Evolutionary conservation across 2,113 vertebrate species (phyloP).

Genomic region (Etia nguti): DNA sequence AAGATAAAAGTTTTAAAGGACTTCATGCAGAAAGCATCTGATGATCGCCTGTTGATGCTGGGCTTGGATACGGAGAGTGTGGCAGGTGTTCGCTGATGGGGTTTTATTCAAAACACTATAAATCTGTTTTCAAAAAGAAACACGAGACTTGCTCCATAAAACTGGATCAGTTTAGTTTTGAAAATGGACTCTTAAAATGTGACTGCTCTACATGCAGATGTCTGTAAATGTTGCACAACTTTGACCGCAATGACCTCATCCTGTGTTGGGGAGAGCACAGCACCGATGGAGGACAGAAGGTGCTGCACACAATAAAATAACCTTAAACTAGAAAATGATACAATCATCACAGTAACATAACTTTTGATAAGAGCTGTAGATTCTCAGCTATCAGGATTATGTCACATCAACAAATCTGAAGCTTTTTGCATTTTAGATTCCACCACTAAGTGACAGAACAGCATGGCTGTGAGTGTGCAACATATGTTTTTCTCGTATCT

Average conservation of each 20-base stretch:
- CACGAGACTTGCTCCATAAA: background rate
- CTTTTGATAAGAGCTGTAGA: no score
- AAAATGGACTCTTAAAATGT: background rate
- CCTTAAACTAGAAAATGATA: no score
- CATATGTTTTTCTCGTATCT: no score
- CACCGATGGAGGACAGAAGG: background rate
- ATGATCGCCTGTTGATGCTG: background rate
- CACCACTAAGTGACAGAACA: no score
- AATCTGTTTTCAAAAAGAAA: background rate
- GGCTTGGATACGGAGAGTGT: background rate
- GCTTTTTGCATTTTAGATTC: no score
- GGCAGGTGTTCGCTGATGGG: constrained; percentile 1
- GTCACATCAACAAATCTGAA: no score
- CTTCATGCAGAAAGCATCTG: background rate
- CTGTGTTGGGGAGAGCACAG: background rate
- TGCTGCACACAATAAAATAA: background rate
- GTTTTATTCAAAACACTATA: constrained; percentile 12
- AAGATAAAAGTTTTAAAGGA: background rate
- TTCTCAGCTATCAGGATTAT: no score
- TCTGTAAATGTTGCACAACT: background rate
- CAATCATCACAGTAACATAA: no score
- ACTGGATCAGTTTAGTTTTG: background rate
- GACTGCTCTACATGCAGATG: background rate
- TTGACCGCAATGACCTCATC: background rate
- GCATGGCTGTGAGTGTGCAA: no score